Base-by-base conservation (phyloP, 92 coral and sea anemone species). In the Paramuricea clavata region DNA sequence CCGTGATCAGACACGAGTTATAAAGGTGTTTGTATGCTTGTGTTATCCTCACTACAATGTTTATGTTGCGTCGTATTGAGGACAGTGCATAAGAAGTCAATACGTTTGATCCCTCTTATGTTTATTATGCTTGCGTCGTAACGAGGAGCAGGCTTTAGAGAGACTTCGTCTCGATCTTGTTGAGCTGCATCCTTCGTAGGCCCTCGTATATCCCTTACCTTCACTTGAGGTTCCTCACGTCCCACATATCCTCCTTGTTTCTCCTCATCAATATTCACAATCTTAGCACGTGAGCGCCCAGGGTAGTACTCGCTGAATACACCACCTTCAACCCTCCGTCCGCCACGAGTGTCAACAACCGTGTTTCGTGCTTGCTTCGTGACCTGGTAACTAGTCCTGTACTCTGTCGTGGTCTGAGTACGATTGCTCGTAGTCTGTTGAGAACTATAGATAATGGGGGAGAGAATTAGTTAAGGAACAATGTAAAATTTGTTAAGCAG, bases 281-380 rank as follows among this genome's bases (percentile, higher is more conserved):
- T 5, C 56, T 59, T 33, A 30, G 84, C 84, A 35, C 57, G 39
- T 25, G 73, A 64, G 30, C 67, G 92, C 35, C 87, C 83, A 11
- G 92, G 93, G 79, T 78, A 91, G 21, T 89, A 87, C 5, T 86
- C 89, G 21, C 90, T 89, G 28, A 56, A 54, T 5, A 91, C 91
- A 26, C 91, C 93, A 59, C 90, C 73, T 13, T 87, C 87, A 23
- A 80, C 88, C n/a, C 92, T 89, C 11, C 89, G 57, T 85, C 89
- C 56, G 73, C 88, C 19, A 87, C 90, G 69, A 71, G 95, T 39
- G 87, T 86, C 61, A 93, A 92, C 54, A 92, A 86, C 75, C 87
- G 93, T 74, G 86, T 87, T 56, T 64, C 89, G 41, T 34, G 82
- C 28, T 61, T 79, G 72, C 27, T 33, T 60, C 49, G 42, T 41